Evolutionary conservation across 2,113 vertebrate species (phyloP), one percentile per base, ranked within the genome.

Genomic region (Spilogale gracilis): DNA sequence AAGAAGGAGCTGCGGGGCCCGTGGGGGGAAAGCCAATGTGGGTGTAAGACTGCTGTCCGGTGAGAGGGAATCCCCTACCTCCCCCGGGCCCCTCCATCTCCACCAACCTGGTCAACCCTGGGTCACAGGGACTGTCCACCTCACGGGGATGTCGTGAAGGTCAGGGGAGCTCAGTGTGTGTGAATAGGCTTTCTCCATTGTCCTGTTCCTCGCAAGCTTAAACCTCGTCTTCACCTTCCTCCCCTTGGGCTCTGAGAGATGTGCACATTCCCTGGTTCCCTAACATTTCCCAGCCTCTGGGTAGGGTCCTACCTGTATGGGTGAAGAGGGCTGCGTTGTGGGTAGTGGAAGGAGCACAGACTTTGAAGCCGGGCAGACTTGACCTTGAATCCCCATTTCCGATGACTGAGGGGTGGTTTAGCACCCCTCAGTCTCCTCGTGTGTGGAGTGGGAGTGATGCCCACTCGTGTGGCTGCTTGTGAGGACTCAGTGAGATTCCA

Each of bases 311-410:
- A 38, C 11, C 16, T 58, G 5, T 13, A 45, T 43, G 45, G 25
- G 14, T 43, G 32, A 16, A 20, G 4, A 85, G 32, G 38, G 5
- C 43, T 96, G 52, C 9, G 13, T 38, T 38, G 14, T 80, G 14
- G 21, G 13, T 17, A 67, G 48, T 30, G 0, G 6, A 63, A 96
- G 63, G 18, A 82, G 21, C 14, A 54, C 0, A 2, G 63, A 69
- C n/a, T 91, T 84, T 32, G 32, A 92, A 89, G 45, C 54, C 38
- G 82, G 50, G 32, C 16, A 78, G 30, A 56, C 58, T 87, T 95
- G 67, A 45, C 17, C 90, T 87, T 58, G 27, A 89, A 38, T 71
- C 67, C 87, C 67, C 86, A 20, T 32, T 96, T 43, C 38, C 78
- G 74, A 80, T 89, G 67, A 91, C 83, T 71, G 92, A 25, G 58